phyloP scores from a whole-genome alignment of 2,888 invertebrate genomes.

The Dendrolimus pini region DNA sequence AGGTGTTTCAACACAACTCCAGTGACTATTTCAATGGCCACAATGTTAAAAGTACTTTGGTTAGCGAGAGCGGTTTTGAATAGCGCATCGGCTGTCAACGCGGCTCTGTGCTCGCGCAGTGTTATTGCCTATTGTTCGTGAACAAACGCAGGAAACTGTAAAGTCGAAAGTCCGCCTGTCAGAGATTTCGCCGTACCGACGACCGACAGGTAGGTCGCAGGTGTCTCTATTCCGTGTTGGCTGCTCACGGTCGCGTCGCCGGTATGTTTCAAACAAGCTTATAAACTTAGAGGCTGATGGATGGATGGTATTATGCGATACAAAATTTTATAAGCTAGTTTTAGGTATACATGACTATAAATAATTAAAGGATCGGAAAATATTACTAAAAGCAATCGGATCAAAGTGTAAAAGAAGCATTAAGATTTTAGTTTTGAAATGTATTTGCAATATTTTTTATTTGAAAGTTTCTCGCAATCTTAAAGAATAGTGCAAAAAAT shows the following conservation, averaged over 20 bases:
- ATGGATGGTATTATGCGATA: constrained; percentile 15
- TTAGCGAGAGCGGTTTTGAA: constrained; percentile 35
- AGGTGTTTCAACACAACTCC: constrained; percentile 13
- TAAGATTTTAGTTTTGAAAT: too few species aligned
- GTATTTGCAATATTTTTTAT: too few species aligned
- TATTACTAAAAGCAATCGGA: too few species aligned
- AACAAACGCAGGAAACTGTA: constrained; percentile 74
- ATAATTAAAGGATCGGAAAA: too few species aligned
- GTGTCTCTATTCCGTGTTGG: constrained; percentile 40
- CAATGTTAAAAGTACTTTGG: constrained; percentile 15
- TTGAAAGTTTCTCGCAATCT: too few species aligned
- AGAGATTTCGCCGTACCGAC: constrained; percentile 59
- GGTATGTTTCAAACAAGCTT: constrained; percentile 41
- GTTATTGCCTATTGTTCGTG: constrained; percentile 66
- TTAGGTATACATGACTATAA: too few species aligned
- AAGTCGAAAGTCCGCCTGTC: constrained; percentile 64
- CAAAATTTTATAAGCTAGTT: background rate
- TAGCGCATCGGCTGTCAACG: constrained; percentile 52
- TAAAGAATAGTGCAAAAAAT: too few species aligned
- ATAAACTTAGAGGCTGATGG: constrained; percentile 47
- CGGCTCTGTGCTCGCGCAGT: constrained; percentile 38
- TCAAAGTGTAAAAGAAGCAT: too few species aligned
- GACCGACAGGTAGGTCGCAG: constrained; percentile 67
- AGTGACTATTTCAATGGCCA: constrained; percentile 32
- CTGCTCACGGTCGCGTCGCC: constrained; percentile 23